phyloP scores from a whole-genome alignment of 2,113 vertebrate genomes.

The Chrysemys picta region DNA sequence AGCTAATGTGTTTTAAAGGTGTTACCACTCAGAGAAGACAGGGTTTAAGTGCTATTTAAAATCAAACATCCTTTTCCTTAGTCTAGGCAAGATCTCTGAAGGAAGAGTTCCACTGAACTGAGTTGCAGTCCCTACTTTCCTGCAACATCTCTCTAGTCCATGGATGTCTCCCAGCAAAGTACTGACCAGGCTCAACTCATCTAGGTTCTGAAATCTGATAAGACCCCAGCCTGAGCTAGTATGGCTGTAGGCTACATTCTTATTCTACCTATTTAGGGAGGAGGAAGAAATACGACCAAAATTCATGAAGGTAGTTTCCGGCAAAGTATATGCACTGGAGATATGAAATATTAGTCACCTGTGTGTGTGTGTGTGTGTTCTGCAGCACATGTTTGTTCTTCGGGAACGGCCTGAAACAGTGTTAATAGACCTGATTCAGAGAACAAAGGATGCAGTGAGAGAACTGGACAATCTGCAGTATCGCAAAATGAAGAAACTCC shows the following conservation, averaged over 20 bases:
- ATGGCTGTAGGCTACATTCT: not conserved
- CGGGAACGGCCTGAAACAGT: conserved; percentile 95
- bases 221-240: not conserved
- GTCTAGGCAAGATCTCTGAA: not conserved
- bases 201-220: not conserved
- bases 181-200: not conserved
- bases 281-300: not conserved
- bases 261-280: not conserved
- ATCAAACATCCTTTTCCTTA: not conserved
- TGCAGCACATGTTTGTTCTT: conserved; percentile 95
- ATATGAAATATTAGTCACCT: not conserved
- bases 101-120: not conserved
- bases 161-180: not conserved
- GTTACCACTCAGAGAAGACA: not conserved
- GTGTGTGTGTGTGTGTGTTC: not conserved
- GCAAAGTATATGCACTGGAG: not conserved
- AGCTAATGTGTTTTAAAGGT: not conserved
- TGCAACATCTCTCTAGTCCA: not conserved
- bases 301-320: not conserved
- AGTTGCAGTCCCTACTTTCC: not conserved
- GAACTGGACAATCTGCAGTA: conserved; percentile 99
- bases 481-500: conserved; percentile 99
- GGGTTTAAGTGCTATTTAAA: not conserved
- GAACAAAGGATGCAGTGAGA: conserved; percentile 98
- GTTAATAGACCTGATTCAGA: conserved; percentile 96